phyloP scores from a whole-genome alignment of 2,888 invertebrate species.

The Drosophila ezoana region DNA sequence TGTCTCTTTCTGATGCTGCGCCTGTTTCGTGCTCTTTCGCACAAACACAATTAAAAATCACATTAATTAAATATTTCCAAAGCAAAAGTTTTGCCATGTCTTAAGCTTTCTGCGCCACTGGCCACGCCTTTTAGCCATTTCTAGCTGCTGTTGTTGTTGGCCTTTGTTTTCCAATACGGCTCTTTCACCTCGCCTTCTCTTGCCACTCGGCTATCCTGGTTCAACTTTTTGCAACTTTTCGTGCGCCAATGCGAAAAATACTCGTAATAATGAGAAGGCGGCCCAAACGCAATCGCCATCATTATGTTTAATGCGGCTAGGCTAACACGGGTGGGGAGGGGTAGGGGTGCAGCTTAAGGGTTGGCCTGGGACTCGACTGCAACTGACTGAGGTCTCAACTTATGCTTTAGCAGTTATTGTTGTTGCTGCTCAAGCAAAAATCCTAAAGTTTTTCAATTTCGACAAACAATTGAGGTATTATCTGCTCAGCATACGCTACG shows the following conservation, averaged over 20 bases:
- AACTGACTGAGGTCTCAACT: constrained; percentile 53
- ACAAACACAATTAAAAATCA: constrained; percentile 78
- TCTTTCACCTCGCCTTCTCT: background rate
- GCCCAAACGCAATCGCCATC: constrained; percentile 69
- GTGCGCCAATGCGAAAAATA: constrained; percentile 76
- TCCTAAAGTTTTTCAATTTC: constrained; percentile 79
- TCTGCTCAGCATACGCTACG: constrained; percentile 48
- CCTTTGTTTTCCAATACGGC: constrained; percentile 65
- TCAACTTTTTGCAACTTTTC: constrained; percentile 75
- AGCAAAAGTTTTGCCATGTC: constrained; percentile 77
- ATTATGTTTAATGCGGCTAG: constrained; percentile 81
- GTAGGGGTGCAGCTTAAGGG: constrained; percentile 1
- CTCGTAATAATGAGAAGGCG: constrained; percentile 66
- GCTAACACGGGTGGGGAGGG: constrained; percentile 62
- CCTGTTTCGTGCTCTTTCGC: constrained; percentile 3
- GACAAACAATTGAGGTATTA: constrained; percentile 82
- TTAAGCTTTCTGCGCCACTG: constrained; percentile 71
- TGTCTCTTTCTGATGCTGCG: background rate
- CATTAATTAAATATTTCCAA: constrained; percentile 80
- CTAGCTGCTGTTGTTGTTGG: constrained; percentile 1
- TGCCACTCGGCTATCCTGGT: constrained; percentile 14
- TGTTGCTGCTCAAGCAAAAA: constrained; percentile 42
- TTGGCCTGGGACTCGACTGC: constrained; percentile 3
- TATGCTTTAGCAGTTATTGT: constrained; percentile 60
- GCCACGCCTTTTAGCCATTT: constrained; percentile 26